phyloP scores from a whole-genome alignment of 1,140 invertebrate genomes.

The Lamellibrachia luymesi region DNA sequence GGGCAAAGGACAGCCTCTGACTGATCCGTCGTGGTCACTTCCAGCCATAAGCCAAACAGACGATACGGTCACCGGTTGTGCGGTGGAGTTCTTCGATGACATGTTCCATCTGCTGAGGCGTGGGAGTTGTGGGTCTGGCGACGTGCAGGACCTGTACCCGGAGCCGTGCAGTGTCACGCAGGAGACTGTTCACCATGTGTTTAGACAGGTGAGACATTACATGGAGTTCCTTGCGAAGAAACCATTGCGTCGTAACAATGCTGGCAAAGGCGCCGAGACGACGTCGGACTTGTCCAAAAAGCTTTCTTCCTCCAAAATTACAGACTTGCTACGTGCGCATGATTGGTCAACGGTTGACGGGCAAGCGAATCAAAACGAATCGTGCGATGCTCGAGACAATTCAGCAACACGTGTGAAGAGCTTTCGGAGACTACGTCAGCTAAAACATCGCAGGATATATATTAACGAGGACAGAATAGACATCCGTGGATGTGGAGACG shows the following conservation, averaged over 20 bases:
- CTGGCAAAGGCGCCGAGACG: too few species aligned
- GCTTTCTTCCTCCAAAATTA: too few species aligned
- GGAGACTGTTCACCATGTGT: neutral
- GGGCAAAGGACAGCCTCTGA: neutral
- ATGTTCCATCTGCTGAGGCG: conserved; percentile 2
- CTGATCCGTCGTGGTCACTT: neutral
- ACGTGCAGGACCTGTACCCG: neutral
- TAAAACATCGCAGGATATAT: neutral
- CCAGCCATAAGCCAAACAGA: neutral
- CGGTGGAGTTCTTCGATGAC: neutral
- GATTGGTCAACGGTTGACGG: neutral
- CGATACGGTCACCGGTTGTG: neutral
- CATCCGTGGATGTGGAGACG: neutral
- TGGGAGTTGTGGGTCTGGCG: neutral
- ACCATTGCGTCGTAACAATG: neutral
- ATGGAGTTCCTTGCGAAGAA: conserved; percentile 5
- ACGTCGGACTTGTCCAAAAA: too few species aligned
- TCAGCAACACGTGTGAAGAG: neutral
- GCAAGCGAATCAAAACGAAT: neutral
- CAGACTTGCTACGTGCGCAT: too few species aligned
- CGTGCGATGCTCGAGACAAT: too few species aligned
- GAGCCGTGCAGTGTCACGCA: neutral
- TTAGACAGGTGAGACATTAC: conserved; percentile 7
- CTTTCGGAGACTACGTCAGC: neutral
- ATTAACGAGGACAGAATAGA: neutral